Base-by-base conservation (phyloP, 2,113 vertebrate species). In the Cyanistes caeruleus region DNA sequence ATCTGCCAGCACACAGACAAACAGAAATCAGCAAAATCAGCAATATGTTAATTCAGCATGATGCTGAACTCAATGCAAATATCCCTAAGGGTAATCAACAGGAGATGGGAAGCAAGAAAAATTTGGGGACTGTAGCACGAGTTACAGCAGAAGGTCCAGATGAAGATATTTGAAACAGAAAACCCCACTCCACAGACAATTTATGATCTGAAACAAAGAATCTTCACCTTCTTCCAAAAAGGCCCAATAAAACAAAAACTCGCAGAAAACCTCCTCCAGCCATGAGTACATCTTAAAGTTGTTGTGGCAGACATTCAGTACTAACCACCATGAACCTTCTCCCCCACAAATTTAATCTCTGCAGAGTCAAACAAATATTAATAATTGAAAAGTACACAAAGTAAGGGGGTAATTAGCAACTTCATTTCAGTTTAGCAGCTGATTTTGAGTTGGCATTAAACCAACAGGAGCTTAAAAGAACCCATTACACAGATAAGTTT, bases 401-500 rank as follows among this genome's bases (percentile, higher is more conserved):
- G 76, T 90, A 74, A 63, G 43, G 23, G 37, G 4, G 17, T 84
- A 96, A 95, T 93, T 92, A 92, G 87, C 49, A 85, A 78, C 81
- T 93, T 91, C 72, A 80, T 82, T 91, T 87, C 74, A 77, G 75
- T 90, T 95, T 48, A 94, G 87, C 82, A 91, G 85, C 78, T 88
- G 90, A 85, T 96, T 96, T 93, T 91, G 43, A 74, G 67, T 24
- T 96, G 93, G 90, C 63, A 0, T 80, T 88, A 80, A 90, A 70
- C 86, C 83, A 96, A 80, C 35, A 90, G 55, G 28, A 90, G 83
- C 44, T 95, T 84, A 65, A 93, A 94, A 96, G 93, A 90, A 63
- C 31, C 35, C 55, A 86, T 52, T 94, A 85, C 56, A 62, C 0
- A 4, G 70, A 25, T 83, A 90, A 69, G 75, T 31, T 83, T 86